A percentile compares a stretch with the other conserved stretches of the same genome.
These are phyloP conservation scores for Epizoanthus fatuus DNA, from an alignment of 92 coral and sea anemone genomes.

Conservation along the genomic window DNA sequence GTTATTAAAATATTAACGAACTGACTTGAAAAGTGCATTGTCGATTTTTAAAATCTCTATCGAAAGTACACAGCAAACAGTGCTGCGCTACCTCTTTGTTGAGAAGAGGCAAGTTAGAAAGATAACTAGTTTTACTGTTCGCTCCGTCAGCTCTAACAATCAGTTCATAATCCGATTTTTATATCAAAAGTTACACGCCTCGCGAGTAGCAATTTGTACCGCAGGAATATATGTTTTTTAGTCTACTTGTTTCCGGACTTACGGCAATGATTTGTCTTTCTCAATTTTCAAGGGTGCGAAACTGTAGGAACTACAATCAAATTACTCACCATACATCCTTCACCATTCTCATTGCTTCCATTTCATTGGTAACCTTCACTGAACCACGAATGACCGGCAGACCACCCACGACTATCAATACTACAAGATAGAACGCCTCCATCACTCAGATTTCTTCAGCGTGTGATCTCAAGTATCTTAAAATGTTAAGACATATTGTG, in stretches of 20 bases:
- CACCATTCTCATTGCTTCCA: slow-evolving; percentile 33
- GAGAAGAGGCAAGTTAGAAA: too few species aligned
- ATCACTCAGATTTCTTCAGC: not conserved
- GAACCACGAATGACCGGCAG: not conserved
- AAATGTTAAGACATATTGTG: not conserved
- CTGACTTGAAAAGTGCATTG: not conserved
- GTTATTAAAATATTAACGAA: not conserved
- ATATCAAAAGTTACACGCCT: too few species aligned
- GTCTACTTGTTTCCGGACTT: not conserved
- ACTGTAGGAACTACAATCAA: not conserved
- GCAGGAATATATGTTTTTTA: too few species aligned
- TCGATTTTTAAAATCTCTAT: too few species aligned
- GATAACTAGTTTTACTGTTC: too few species aligned
- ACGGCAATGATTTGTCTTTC: not conserved
- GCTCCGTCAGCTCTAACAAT: too few species aligned
- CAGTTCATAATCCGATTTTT: too few species aligned
- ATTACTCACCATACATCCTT: slow-evolving; percentile 31
- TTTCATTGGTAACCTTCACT: slow-evolving; percentile 31
- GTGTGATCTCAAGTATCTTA: not conserved
- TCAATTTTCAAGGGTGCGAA: not conserved
- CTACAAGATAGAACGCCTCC: not conserved
- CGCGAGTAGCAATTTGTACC: too few species aligned
- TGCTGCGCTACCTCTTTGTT: too few species aligned
- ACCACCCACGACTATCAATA: not conserved
- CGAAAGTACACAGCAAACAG: too few species aligned